These are phyloP conservation scores for Oppia nitens DNA, from an alignment of 1,140 invertebrate species.

Conservation along the genomic window DNA sequence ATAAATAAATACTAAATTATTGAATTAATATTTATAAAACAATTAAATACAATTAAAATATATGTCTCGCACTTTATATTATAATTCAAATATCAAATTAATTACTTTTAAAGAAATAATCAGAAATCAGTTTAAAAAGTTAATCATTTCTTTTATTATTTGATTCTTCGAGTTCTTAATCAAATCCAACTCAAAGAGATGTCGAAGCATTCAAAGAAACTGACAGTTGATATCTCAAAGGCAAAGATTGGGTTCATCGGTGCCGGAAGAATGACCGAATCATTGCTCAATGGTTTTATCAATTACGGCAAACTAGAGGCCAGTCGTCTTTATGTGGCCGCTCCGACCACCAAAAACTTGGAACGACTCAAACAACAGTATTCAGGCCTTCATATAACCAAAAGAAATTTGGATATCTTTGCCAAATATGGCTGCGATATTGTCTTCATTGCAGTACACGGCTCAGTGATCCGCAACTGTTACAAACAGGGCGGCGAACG, in stretches of 20 bases:
- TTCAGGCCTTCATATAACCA: slow-evolving; percentile 2
- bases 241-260: slow-evolving; percentile 19
- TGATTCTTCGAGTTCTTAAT: too few species aligned
- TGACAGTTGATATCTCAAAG: background rate
- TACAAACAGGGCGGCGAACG: slow-evolving; percentile 12
- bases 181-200: too few species aligned
- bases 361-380: slow-evolving; percentile 15
- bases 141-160: too few species aligned
- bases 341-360: slow-evolving; percentile 12
- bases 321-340: slow-evolving; percentile 12
- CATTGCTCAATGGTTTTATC: slow-evolving; percentile 14
- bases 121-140: too few species aligned
- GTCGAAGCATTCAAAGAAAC: too few species aligned
- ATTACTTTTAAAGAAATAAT: too few species aligned
- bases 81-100: too few species aligned
- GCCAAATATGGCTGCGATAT: slow-evolving; percentile 16
- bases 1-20: too few species aligned
- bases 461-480: slow-evolving; percentile 13
- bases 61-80: too few species aligned
- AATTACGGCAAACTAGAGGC: slow-evolving; percentile 11
- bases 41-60: too few species aligned
- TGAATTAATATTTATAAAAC: too few species aligned
- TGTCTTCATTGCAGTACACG: slow-evolving; percentile 16
- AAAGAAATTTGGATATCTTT: slow-evolving; percentile 16
- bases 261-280: slow-evolving; percentile 16